A percentile compares a stretch with the other conserved stretches of the same genome.
phyloP scores from a whole-genome alignment of 2,113 vertebrate species.

The Myiozetetes cayanensis region DNA sequence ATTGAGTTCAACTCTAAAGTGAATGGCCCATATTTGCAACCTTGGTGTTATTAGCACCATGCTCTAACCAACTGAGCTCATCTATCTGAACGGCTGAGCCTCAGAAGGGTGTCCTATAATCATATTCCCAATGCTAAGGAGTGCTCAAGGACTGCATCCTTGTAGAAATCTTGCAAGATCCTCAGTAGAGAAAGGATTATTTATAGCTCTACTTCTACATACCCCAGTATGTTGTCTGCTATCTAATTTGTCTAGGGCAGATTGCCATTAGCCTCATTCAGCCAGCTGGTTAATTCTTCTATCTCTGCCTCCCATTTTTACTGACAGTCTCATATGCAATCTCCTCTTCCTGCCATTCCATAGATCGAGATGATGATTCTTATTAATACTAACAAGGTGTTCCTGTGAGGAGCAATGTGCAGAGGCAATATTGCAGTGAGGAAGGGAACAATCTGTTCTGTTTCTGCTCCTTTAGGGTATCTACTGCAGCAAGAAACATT shows the following conservation, averaged over 20 bases:
- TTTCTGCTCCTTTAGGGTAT: neutral
- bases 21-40: neutral
- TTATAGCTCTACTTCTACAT: neutral
- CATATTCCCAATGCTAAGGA: neutral
- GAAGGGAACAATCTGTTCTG: neutral
- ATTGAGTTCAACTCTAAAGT: too few species aligned
- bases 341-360: neutral
- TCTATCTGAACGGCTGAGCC: neutral
- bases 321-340: neutral
- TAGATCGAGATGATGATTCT: accelerated
- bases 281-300: neutral
- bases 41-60: slow-evolving; percentile 53
- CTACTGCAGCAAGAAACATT: neutral
- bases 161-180: neutral
- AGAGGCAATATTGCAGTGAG: neutral
- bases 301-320: neutral
- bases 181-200: neutral
- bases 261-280: neutral
- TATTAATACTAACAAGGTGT: neutral
- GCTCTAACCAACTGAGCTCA: slow-evolving; percentile 54
- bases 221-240: neutral
- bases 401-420: neutral
- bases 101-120: neutral
- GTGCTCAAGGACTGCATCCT: neutral
- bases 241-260: neutral